These are phyloP conservation scores for Tragelaphus strepsiceros DNA, from an alignment of 2,113 vertebrate genomes.

Conservation along the genomic window DNA sequence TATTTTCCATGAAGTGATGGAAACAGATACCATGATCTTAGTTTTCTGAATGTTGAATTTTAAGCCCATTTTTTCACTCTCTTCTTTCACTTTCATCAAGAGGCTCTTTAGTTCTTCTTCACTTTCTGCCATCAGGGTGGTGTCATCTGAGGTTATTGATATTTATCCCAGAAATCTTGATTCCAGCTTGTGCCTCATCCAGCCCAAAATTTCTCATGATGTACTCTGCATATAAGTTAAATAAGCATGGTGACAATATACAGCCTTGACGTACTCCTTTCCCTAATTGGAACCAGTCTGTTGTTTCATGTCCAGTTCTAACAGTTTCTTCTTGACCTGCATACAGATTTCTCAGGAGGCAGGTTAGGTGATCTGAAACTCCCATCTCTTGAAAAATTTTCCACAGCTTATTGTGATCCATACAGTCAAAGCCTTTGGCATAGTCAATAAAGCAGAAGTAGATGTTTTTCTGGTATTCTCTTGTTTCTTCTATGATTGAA, in stretches of 20 bases:
- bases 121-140: not conserved
- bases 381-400: not conserved
- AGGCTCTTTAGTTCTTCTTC: not conserved
- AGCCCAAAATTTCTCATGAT: accelerated
- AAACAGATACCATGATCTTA: not conserved
- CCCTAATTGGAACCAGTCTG: not conserved
- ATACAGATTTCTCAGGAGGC: not conserved
- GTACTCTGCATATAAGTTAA: not conserved
- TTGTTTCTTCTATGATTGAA: not conserved
- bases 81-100: not conserved
- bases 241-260: not conserved
- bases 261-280: not conserved
- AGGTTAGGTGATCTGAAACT: not conserved
- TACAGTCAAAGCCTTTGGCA: not conserved
- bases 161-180: not conserved
- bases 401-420: not conserved
- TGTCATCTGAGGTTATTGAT: not conserved
- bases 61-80: not conserved
- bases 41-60: not conserved
- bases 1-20: not conserved
- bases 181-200: not conserved
- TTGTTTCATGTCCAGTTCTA: not conserved
- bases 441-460: not conserved
- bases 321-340: not conserved
- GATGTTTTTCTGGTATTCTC: not conserved